phyloP scores from a whole-genome alignment of 1,140 invertebrate genomes.

The Calephelis virginiensis region DNA sequence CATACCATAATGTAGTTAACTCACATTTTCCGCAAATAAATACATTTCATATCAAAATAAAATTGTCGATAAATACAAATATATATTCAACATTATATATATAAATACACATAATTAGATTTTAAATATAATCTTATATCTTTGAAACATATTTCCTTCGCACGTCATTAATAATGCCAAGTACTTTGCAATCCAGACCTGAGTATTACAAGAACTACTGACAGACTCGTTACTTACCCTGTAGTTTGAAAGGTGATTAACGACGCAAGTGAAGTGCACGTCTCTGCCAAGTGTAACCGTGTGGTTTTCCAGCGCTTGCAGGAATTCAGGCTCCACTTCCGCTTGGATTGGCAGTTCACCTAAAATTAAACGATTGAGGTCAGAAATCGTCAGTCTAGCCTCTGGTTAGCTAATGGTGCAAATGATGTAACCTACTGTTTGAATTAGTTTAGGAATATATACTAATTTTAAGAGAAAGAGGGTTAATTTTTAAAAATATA shows the following conservation, averaged over 20 bases:
- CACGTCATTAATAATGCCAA: not conserved
- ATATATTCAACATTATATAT: no score
- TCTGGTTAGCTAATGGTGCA: no score
- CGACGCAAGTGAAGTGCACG: slow-evolving; percentile 92
- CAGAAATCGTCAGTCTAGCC: not conserved
- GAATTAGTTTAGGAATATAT: no score
- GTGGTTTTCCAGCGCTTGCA: slow-evolving; percentile 90
- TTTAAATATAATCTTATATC: no score
- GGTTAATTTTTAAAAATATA: no score
- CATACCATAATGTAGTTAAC: no score
- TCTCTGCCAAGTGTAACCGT: slow-evolving; percentile 93
- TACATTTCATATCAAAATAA: no score
- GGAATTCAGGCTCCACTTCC: slow-evolving; percentile 85
- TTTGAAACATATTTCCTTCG: no score
- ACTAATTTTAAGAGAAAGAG: no score
- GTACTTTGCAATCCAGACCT: not conserved
- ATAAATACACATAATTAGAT: no score
- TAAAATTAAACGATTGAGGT: slow-evolving; percentile 30
- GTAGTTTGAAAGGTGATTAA: slow-evolving; percentile 91
- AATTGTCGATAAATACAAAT: no score
- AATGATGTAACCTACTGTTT: not conserved
- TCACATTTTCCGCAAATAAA: no score
- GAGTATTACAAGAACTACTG: slow-evolving; percentile 3
- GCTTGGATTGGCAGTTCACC: slow-evolving; percentile 67
- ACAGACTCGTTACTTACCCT: slow-evolving; percentile 81